Evolutionary conservation across 1,140 invertebrate species (phyloP).

Genomic region (Drosophila takahashii): DNA sequence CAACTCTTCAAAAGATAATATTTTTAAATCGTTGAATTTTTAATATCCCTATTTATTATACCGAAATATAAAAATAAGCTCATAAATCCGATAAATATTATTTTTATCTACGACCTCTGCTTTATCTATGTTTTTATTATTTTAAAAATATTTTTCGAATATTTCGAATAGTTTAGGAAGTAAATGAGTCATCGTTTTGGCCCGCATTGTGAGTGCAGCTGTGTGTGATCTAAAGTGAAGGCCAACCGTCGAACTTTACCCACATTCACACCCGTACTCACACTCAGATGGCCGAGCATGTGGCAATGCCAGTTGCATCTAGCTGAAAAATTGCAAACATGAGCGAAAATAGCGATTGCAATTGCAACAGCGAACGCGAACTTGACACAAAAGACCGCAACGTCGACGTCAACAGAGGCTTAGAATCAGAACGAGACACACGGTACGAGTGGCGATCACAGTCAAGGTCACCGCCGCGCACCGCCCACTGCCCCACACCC

Average conservation of each 20-base stretch:
- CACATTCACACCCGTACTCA: conserved; percentile 57
- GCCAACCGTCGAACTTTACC: conserved; percentile 81
- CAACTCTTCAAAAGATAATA: too few relatives aligned
- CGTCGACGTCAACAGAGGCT: conserved; percentile 25
- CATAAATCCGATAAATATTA: too few relatives aligned
- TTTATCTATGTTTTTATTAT: too few relatives aligned
- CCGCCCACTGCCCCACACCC: neutral
- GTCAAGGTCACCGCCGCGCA: conserved; percentile 58
- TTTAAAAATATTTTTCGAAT: neutral
- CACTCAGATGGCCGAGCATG: conserved; percentile 11
- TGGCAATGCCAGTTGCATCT: conserved; percentile 42
- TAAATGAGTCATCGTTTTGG: neutral
- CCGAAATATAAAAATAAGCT: too few relatives aligned
- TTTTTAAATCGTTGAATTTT: too few relatives aligned
- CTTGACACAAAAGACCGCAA: conserved; percentile 69
- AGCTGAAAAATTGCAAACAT: conserved; percentile 34
- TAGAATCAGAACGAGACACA: conserved; percentile 62
- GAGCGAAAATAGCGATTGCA: conserved; percentile 32
- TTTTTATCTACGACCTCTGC: too few relatives aligned
- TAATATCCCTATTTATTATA: too few relatives aligned
- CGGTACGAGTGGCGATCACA: conserved; percentile 65
- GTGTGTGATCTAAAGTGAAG: conserved; percentile 67
- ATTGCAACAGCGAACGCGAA: conserved; percentile 55
- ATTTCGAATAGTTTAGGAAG: neutral
- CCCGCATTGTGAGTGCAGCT: conserved; percentile 36